Base-by-base conservation (phyloP, 1,140 invertebrate species). In the Matsumurasca onukii region DNA sequence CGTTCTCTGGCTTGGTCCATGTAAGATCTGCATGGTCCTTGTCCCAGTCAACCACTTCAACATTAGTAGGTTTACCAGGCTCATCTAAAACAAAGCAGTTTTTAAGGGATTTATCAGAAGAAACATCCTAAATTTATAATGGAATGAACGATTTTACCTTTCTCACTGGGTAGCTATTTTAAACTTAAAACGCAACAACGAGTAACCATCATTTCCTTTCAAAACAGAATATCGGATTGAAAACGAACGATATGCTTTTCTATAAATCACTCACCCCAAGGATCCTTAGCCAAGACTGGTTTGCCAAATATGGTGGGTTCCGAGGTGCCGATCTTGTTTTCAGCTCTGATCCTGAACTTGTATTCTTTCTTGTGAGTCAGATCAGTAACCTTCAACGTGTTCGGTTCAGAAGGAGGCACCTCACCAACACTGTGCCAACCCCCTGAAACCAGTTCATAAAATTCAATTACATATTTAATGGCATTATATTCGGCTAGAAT, bases 21-120 rank as follows among this genome's bases (percentile, higher is more conserved):
- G 91, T 94, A 3, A 98, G 81, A 79, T 97, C 94, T 34, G 95
- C 95, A 77, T 96, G 94, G 77, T 97, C 94, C 73, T 92, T 94
- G 78, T 97, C 95, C 96, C 96, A 98, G 76, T 98, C 96, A 17
- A 86, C 86, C n/a, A 97, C 86, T 78, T 97, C 91, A 63, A 95
- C 91, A 75, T 89, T 87, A 65, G 89, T 90, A 13, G 96, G 96
- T 76, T 97, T 97, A 25, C 93, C 90, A 57, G 96, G 95, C 80
- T 96, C 94, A 82, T 98, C 93, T 92, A 72, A 27, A 82, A n/a
- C n/a, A n/a, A n/a, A n/a, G n/a, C n/a, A n/a, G n/a, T n/a, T n/a
- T n/a, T n/a, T n/a, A n/a, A n/a, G n/a, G n/a, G n/a, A n/a, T n/a
- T n/a, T n/a, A n/a, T n/a, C n/a, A n/a, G n/a, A n/a, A 74, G 71